phyloP scores from a whole-genome alignment of 2,797 vertebrate species.

The Apodemus agrarius region DNA sequence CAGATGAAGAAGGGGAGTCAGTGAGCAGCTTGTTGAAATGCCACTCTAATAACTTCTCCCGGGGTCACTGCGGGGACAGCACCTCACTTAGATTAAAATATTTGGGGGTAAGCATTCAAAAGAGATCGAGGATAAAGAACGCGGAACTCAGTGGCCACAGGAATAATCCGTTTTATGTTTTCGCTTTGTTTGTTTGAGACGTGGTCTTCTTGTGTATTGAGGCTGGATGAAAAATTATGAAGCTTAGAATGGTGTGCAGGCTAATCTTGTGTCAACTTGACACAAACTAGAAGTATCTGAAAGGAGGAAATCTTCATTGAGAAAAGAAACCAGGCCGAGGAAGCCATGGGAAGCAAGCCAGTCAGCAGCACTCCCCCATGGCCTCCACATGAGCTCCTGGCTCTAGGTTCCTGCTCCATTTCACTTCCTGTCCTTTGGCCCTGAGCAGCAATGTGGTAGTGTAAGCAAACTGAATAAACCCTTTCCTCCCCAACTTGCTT shows the following conservation, averaged over 20 bases:
- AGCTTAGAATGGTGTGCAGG: not conserved
- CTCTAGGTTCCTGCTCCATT: too few relatives aligned
- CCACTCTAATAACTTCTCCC: not conserved
- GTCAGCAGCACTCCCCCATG: too few relatives aligned
- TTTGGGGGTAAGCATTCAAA: not conserved
- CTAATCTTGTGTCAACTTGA: not conserved
- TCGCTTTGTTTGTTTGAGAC: not conserved
- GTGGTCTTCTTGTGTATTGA: not conserved
- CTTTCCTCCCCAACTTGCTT: too few relatives aligned
- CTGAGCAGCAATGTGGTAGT: too few relatives aligned
- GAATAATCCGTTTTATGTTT: not conserved
- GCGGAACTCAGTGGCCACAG: not conserved
- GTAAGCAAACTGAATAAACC: too few relatives aligned
- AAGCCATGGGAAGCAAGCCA: too few relatives aligned
- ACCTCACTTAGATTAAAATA: not conserved
- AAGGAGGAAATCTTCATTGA: not conserved
- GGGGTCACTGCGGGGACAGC: not conserved
- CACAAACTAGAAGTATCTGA: not conserved
- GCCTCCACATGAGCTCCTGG: too few relatives aligned
- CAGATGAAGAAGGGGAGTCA: not conserved
- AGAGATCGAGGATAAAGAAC: not conserved
- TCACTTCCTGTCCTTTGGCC: too few relatives aligned
- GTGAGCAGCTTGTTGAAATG: not conserved
- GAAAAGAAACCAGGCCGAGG: not conserved
- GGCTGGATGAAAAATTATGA: not conserved